Evolutionary conservation across 2,797 vertebrate species (phyloP).

Genomic region (Sebastes iracundus): DNA sequence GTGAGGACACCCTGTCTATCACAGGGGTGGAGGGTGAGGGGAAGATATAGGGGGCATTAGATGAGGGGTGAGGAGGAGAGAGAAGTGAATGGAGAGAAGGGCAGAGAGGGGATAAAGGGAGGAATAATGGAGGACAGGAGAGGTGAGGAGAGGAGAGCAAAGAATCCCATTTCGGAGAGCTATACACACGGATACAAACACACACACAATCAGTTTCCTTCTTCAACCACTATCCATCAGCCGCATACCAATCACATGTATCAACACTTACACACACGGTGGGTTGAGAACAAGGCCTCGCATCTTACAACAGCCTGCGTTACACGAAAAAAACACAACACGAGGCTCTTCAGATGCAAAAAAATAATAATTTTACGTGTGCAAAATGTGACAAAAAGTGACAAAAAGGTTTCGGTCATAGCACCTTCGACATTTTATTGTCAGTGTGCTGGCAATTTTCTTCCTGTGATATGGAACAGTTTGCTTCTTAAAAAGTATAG

Average conservation of each 20-base stretch:
- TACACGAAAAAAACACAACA: not conserved
- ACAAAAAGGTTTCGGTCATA: not conserved
- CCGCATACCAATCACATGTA: not conserved
- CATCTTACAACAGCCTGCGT: not conserved
- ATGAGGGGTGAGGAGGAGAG: constrained; percentile 4
- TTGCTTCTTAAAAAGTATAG: not conserved
- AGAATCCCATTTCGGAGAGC: constrained; percentile 13
- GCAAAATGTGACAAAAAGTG: not conserved
- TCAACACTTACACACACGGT: not conserved
- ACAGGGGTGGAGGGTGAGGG: constrained; percentile 29
- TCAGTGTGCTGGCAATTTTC: not conserved
- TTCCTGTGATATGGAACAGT: not conserved
- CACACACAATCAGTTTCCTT: not conserved
- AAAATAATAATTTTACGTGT: not conserved
- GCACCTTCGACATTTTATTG: not conserved
- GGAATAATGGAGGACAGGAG: constrained; percentile 32
- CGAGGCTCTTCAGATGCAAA: not conserved
- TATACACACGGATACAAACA: not conserved
- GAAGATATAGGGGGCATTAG: not conserved
- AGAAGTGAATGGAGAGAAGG: constrained; percentile 22
- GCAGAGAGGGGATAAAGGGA: constrained; percentile 21
- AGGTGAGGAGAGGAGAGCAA: constrained; percentile 41
- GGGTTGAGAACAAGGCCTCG: constrained; percentile 7
- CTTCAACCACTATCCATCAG: not conserved
- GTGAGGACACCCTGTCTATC: constrained; percentile 74